These are phyloP conservation scores for roundworm (Caenorhabditis elegans) DNA, from an alignment of 1,140 invertebrate species.

Conservation along the genomic window WBcel235 BX284604.4:7423501-7424000, in stretches of 20 bases:
- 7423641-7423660: slow-evolving; percentile 18
- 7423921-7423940: no score
- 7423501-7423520: background rate
- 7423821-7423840: no score
- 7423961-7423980: no score
- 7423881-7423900: no score
- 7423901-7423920: no score
- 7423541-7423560: background rate
- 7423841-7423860: no score
- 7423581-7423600: slow-evolving; percentile 30
- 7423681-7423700: background rate
- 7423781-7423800: no score
- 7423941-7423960: no score
- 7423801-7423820: no score
- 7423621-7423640: background rate
- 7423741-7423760: background rate
- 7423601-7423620: background rate
- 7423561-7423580: slow-evolving; percentile 18
- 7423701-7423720: background rate
- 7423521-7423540: background rate
- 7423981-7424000: no score
- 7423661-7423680: slow-evolving; percentile 8
- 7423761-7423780: background rate
- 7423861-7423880: no score
- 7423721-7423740: background rate